phyloP scores from a whole-genome alignment of 1,140 invertebrate genomes.

The Platorchestia sp. region DNA sequence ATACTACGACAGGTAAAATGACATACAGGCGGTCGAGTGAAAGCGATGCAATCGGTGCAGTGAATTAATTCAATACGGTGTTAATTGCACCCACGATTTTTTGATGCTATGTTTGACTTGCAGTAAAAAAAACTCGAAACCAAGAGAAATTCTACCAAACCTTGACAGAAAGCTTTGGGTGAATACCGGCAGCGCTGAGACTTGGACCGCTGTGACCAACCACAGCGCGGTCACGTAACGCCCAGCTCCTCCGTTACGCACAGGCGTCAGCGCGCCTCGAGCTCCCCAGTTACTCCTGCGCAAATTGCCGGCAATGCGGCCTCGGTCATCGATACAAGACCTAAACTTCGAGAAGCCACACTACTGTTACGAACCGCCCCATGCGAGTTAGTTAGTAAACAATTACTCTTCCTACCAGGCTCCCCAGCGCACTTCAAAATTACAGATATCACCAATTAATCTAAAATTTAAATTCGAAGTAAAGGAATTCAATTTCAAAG shows the following conservation, averaged over 20 bases:
- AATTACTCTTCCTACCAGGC: too few species aligned
- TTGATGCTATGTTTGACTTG: neutral
- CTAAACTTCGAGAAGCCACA: neutral
- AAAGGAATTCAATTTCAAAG: too few species aligned
- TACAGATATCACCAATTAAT: neutral
- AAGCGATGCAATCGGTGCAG: neutral
- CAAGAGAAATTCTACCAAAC: neutral
- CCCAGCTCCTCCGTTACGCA: neutral
- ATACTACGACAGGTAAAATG: neutral
- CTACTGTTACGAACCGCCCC: neutral
- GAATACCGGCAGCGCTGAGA: neutral
- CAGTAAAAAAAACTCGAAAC: neutral
- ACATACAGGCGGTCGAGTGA: neutral
- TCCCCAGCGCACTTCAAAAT: neutral
- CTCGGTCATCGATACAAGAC: neutral
- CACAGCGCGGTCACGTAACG: neutral
- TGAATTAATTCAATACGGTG: neutral
- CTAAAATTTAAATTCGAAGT: neutral
- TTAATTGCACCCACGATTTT: neutral
- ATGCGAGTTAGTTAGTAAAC: neutral
- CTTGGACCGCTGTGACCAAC: neutral
- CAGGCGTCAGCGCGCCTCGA: neutral
- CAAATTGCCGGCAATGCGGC: neutral
- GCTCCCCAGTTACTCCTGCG: too few species aligned
- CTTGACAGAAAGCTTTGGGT: neutral